phyloP scores from a whole-genome alignment of 2,797 vertebrate genomes.

The Columba guinea region DNA sequence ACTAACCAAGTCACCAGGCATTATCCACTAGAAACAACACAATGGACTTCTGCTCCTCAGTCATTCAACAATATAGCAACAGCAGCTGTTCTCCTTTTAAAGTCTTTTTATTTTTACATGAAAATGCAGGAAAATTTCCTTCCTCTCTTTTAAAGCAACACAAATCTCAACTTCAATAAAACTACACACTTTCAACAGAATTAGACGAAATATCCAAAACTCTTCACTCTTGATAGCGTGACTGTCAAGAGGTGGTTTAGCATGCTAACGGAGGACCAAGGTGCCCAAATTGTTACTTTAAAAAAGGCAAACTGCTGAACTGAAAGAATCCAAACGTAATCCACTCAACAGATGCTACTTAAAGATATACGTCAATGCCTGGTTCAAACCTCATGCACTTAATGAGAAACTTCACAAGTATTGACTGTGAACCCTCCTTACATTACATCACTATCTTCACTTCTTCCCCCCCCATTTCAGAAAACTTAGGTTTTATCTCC shows the following conservation, averaged over 20 bases:
- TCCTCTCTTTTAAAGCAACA: background rate
- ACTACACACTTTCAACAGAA: background rate
- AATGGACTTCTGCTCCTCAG: fast-evolving
- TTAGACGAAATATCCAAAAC: background rate
- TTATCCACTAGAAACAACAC: background rate
- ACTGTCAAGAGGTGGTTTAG: background rate
- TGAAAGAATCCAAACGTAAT: background rate
- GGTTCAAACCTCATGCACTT: background rate
- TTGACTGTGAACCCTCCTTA: background rate
- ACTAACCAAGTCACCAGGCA: background rate
- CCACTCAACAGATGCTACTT: background rate
- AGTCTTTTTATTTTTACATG: background rate
- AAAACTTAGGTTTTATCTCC: background rate
- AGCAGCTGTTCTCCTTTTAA: background rate
- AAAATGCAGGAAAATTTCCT: background rate
- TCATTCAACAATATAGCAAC: background rate
- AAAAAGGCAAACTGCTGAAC: background rate
- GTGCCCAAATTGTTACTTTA: background rate
- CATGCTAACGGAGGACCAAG: background rate
- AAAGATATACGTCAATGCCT: background rate
- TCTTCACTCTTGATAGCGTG: background rate
- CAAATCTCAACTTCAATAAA: background rate
- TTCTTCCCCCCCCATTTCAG: background rate
- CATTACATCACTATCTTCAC: background rate
- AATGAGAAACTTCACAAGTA: background rate